Conservation (phyloP, 2,888 invertebrate species). For the Cheilosia impressa region DNA sequence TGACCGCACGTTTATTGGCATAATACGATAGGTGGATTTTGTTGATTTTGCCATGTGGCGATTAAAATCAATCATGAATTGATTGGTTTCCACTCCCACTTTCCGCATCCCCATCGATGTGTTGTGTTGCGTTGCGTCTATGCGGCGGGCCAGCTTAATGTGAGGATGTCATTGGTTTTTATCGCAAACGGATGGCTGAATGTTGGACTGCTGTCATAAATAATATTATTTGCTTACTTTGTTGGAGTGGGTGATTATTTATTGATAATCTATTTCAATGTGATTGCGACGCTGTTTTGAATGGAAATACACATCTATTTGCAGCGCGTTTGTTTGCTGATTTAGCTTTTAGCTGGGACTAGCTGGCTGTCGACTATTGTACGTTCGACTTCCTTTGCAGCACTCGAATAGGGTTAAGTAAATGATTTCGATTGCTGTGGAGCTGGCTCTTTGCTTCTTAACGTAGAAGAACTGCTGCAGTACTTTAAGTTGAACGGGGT, state of each 20-base stretch:
- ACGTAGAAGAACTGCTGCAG: too few relatives aligned
- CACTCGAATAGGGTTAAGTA: too few relatives aligned
- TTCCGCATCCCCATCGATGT: background rate
- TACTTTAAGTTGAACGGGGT: too few relatives aligned
- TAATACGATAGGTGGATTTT: constrained; percentile 18
- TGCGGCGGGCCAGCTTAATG: constrained; percentile 1
- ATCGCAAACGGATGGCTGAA: constrained; percentile 60
- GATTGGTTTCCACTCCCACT: constrained; percentile 34
- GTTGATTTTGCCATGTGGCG: constrained; percentile 45
- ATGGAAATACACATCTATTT: background rate
- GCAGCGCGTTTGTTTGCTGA: too few relatives aligned
- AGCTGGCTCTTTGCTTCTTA: too few relatives aligned
- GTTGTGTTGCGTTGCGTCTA: background rate
- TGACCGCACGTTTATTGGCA: constrained; percentile 26
- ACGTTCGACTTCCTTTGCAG: too few relatives aligned
- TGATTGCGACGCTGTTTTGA: background rate
- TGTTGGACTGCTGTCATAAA: constrained; percentile 18
- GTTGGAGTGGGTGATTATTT: constrained; percentile 1
- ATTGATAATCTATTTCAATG: background rate
- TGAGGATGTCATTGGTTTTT: constrained; percentile 43
- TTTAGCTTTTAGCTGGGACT: too few relatives aligned
- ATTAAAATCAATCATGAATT: constrained; percentile 65
- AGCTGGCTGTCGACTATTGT: too few relatives aligned
- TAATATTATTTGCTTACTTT: background rate
- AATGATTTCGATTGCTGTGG: too few relatives aligned